Evolutionary conservation across 2,113 vertebrate species (phyloP), one percentile per base, ranked within the genome.

Genomic region (Pelusios castaneus): DNA sequence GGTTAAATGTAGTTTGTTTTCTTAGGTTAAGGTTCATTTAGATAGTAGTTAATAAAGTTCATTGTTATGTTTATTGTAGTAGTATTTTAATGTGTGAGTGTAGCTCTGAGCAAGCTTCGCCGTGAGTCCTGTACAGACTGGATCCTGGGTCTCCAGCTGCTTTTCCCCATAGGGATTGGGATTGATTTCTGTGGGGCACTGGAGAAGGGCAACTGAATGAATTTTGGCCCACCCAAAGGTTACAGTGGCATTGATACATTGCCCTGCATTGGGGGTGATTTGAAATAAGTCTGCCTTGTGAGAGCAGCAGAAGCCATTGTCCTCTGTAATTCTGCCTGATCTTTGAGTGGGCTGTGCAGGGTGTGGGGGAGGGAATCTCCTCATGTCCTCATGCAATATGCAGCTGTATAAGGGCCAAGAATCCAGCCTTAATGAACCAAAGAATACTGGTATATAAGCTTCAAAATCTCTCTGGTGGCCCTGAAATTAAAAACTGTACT

Each of bases 381-480:
- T 77, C 89, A 13, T 24, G 31, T 51, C 84, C 84, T 63, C 21
- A 12, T 41, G 41, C 84, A 17, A 21, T 51, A 84, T 58, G 19
- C 11, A 21, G 6, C 13, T 17, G 60, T 70, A 54, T 14, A 80
- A 12, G 25, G 12, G 60, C 60, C n/a, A 70, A 70, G 25, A 58
- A 9, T 11, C 56, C 56, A 29, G n/a, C 63, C n/a, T 38, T 29
- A 84, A 88, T 5, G 49, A 90, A 89, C 12, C 12, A 17, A 92
- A 79, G 34, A n/a, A n/a, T 51, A 87, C 80, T 89, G 77, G n/a
- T 78, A 87, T 21, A 43, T n/a, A 84, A n/a, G 82, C n/a, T 55
- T 49, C 9, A 55, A 41, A 60, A 11, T 4, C 27, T 49, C 63
- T 82, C 38, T 16, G 25, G 5, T 80, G 17, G 19, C 41, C 29